Evolutionary conservation across 2,113 vertebrate species (phyloP), one percentile per base, ranked within the genome.

Genomic region (Albula goreensis): DNA sequence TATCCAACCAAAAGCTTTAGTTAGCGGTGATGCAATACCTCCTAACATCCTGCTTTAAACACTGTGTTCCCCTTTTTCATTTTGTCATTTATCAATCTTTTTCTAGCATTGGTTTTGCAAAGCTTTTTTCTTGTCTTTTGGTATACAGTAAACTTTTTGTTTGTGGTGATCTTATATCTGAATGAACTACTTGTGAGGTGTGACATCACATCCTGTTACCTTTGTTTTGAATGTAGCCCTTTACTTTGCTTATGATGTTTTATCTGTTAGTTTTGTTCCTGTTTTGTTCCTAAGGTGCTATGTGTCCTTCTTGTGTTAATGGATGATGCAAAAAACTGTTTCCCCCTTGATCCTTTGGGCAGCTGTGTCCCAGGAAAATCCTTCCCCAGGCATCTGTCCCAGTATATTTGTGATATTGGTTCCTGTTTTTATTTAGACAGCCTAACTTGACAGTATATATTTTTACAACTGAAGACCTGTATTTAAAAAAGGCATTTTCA

Each of bases 381-480:
- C 83, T 57, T 25, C 17, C 41, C 52, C 9, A n/a, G 15, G 41
- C n/a, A 49, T 51, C 15, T 85, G 17, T 25, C 84, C 41, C 51
- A 79, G 49, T 49, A n/a, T 49, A 49, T 56, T n/a, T 78, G 53
- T 41, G 25, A 60, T 83, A 41, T 84, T 77, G 77, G 8, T 48
- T 85, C 78, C 52, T 4, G 52, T 78, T 49, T 85, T 57, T 80
- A 49, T 77, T 85, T 79, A 56, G 77, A 49, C 22, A 77, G 5
- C 74, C 51, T 53, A 79, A 78, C 52, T 12, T 19, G 12, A 56
- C 31, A 80, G 56, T 56, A 79, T 85, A 78, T 79, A 52, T 79
- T 53, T 85, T 85, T 79, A 56, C 84, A 85, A 79, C 25, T 56
- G 53, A 60, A 22, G 41, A 41, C 31, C 74, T 85, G 74, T 85